Evolutionary conservation across 1,140 invertebrate species (phyloP), one percentile per base, ranked within the genome.

Genomic region (Steinernema khuongi): DNA sequence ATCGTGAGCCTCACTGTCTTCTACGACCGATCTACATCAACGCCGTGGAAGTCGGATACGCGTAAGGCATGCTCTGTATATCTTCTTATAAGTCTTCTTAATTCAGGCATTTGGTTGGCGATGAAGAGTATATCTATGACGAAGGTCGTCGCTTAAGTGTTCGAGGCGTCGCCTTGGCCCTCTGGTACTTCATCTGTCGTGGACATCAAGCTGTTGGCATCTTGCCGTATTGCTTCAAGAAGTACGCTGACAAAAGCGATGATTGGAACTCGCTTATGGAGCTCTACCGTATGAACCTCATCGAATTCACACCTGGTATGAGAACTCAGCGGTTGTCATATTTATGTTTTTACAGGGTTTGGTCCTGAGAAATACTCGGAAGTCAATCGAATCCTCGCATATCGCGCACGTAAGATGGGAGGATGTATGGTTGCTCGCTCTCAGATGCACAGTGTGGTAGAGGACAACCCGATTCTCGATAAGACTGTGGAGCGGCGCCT

Each of bases 141-240:
- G 44, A 68, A 68, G 75, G 70, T 50, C 60, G 69, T 22, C 60
- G 71, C 4, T 69, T 77, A 14, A 73, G 70, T 43, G 75, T 77
- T 0, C 67, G 75, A 0, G 75, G 75, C 0, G 75, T 77, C 14
- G 73, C 75, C 7, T 70, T 77, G n/a, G 75, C 75, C 31, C 75
- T 77, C 1, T 77, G 75, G 75, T 68, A 77, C 43, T 77, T 77
- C 68, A 74, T 77, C 22, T 74, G 67, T 28, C 67, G 72, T 17
- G 75, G 75, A n/a, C 75, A 77, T 68, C 75, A 77, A 66, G 70
- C 70, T 0, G 43, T 75, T n/a, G 74, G 69, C 19, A 60, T 75
- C 19, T 72, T 77, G 1, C 75, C 75, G 4, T 77, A 77, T 33
- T 77, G 75, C 72, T 77, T 77, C 72, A 77, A 77, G 69, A 66